A percentile compares a stretch with the other conserved stretches of the same genome.
Conservation (phyloP, 2,113 vertebrate species). For the Plotosus lineatus region DNA sequence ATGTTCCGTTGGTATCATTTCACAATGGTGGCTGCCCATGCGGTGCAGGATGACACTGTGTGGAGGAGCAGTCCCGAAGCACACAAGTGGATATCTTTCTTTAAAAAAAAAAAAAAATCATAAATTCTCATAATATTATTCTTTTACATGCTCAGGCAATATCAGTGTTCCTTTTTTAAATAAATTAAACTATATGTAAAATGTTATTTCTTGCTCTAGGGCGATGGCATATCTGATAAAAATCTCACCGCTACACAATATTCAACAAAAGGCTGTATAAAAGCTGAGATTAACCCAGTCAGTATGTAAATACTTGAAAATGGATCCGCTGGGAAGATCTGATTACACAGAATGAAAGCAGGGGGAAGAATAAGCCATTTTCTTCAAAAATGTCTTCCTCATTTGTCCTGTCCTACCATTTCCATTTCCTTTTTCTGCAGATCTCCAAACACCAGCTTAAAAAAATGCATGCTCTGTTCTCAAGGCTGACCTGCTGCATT, state of each 20-base stretch:
- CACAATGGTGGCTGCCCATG: neutral
- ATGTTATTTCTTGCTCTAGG: neutral
- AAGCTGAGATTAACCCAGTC: slow-evolving; percentile 3
- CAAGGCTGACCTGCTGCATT: slow-evolving; percentile 34
- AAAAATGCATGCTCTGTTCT: slow-evolving; percentile 5
- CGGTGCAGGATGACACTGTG: slow-evolving; percentile 1
- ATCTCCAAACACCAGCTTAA: slow-evolving; percentile 4
- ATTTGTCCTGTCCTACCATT: neutral
- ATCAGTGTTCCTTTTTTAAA: too few relatives aligned
- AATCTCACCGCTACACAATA: neutral
- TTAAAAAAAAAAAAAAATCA: neutral
- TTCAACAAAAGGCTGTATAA: neutral
- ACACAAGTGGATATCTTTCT: too few relatives aligned
- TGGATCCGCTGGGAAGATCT: neutral
- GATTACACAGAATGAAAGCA: slow-evolving; percentile 3
- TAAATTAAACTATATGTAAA: neutral
- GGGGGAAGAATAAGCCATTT: neutral
- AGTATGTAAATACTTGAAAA: neutral
- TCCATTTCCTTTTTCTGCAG: neutral
- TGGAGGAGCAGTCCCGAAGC: neutral
- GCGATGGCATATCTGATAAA: neutral
- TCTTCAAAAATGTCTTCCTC: neutral
- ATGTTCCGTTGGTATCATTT: slow-evolving; percentile 5
- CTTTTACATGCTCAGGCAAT: neutral
- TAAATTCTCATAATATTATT: neutral